phyloP scores from a whole-genome alignment of 2,113 vertebrate species.

The Oriolus oriolus region DNA sequence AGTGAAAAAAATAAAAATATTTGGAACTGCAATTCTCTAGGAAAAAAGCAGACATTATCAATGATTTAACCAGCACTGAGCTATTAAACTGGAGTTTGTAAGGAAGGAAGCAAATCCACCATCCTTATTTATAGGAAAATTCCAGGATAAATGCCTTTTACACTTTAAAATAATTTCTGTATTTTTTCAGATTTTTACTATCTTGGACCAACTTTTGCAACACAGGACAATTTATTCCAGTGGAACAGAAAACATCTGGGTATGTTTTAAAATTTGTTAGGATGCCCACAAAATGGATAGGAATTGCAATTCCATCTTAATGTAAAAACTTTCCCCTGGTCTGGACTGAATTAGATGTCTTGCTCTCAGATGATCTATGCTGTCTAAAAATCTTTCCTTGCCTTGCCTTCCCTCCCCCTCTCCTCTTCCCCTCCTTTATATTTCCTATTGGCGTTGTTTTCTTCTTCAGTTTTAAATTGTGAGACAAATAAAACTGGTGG shows the following conservation, averaged over 20 bases:
- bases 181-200: neutral
- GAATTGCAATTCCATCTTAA: neutral
- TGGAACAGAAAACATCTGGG: neutral
- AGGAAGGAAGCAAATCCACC: neutral
- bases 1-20: neutral
- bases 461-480: neutral
- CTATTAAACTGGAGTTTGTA: neutral
- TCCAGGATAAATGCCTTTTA: neutral
- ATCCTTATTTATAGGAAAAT: neutral
- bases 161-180: neutral
- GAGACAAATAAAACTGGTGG: neutral
- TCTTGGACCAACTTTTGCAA: neutral
- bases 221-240: neutral
- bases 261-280: neutral
- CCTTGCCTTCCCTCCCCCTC: fast-evolving
- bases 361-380: neutral
- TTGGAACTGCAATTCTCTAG: neutral
- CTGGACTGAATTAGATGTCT: neutral
- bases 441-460: neutral
- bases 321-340: neutral
- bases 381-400: neutral
- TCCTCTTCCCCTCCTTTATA: fast-evolving
- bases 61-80: neutral
- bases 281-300: neutral
- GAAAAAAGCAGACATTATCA: neutral